Evolutionary conservation across 2,888 invertebrate species (phyloP).

Genomic region (Muscina levida): DNA sequence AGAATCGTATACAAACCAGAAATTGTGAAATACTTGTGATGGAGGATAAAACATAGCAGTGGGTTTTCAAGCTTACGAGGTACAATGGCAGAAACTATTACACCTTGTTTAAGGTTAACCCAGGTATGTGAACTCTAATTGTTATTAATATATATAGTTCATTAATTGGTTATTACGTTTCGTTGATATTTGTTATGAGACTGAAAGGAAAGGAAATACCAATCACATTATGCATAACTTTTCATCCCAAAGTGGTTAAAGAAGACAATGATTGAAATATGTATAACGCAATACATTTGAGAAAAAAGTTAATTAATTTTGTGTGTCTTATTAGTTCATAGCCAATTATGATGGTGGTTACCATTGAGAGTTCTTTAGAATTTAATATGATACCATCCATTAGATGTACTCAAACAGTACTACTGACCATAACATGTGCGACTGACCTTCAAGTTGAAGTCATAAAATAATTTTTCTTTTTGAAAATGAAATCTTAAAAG

Average conservation of each 20-base stretch:
- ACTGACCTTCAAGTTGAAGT: slow-evolving; percentile 46
- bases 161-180: slow-evolving; percentile 7
- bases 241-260: slow-evolving; percentile 18
- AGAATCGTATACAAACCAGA: no score
- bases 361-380: neutral
- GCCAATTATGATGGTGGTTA: neutral
- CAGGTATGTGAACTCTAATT: slow-evolving; percentile 53
- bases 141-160: slow-evolving; percentile 25
- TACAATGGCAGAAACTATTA: slow-evolving; percentile 15
- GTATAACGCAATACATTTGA: neutral
- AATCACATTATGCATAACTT: slow-evolving; percentile 12
- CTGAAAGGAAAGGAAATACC: slow-evolving; percentile 25
- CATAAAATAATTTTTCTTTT: slow-evolving; percentile 48
- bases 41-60: neutral
- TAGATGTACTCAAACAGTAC: neutral
- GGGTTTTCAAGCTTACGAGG: no score
- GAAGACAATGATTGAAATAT: slow-evolving; percentile 29
- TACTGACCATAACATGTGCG: slow-evolving; percentile 37
- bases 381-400: neutral
- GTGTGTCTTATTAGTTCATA: slow-evolving; percentile 2
- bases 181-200: neutral
- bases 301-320: slow-evolving; percentile 13
- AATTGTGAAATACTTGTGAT: slow-evolving; percentile 13
- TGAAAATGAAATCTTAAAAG: neutral
- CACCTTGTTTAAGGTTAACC: slow-evolving; percentile 49